A percentile compares a stretch with the other conserved stretches of the same genome.
Evolutionary conservation across 37 sponge, comb jelly and placozoan species (phyloP).

Genomic region (Corticium candelabrum): DNA sequence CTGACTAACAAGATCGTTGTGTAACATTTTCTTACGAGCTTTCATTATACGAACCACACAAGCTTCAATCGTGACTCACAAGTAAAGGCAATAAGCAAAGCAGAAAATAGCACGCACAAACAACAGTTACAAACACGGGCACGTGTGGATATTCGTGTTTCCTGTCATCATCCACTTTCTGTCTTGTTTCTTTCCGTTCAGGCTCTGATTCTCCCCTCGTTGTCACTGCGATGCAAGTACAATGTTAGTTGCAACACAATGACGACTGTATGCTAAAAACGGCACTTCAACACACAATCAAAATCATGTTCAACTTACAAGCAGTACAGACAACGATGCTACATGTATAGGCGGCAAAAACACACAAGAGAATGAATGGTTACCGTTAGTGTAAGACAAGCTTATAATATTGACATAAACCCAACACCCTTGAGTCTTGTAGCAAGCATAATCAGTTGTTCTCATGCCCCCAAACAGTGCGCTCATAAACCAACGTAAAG

Average conservation of each 20-base stretch:
- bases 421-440: too few relatives aligned
- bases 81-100: background rate
- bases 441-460: too few relatives aligned
- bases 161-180: slow-evolving; percentile 97
- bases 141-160: slow-evolving; percentile 85
- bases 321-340: too few relatives aligned
- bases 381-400: too few relatives aligned
- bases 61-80: slow-evolving; percentile 98
- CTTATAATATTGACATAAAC: too few relatives aligned
- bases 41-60: slow-evolving; percentile 99
- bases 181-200: slow-evolving; percentile 92
- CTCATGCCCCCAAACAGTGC: too few relatives aligned
- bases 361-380: too few relatives aligned
- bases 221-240: slow-evolving; percentile 35
- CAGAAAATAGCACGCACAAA: background rate
- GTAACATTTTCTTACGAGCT: slow-evolving; percentile 82
- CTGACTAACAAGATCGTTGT: slow-evolving; percentile 75
- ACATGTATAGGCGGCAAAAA: too few relatives aligned
- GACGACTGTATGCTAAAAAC: too few relatives aligned
- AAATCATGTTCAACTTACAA: slow-evolving; percentile 2
- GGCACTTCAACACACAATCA: background rate
- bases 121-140: background rate
- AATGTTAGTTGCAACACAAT: background rate
- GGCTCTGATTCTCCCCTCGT: slow-evolving; percentile 87
- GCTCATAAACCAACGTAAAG: too few relatives aligned